phyloP scores from a whole-genome alignment of 2,113 vertebrate genomes.

The Melanotaenia duboulayi region DNA sequence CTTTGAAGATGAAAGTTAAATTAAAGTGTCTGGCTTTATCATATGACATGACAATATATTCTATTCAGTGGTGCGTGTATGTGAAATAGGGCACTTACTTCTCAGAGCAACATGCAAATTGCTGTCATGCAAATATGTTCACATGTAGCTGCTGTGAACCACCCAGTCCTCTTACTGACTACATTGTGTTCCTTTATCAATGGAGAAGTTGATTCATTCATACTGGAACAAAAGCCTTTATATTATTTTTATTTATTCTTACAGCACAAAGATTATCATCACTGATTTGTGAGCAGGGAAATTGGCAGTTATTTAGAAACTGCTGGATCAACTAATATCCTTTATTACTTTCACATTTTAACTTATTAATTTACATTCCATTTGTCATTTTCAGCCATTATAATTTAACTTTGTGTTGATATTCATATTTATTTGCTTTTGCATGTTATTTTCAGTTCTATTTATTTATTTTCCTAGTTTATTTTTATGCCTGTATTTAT shows the following conservation, averaged over 20 bases:
- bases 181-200: slow-evolving; percentile 1
- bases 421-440: too few species aligned
- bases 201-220: slow-evolving; percentile 3
- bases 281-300: background rate
- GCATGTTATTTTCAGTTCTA: too few species aligned
- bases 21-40: background rate
- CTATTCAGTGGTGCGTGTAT: background rate
- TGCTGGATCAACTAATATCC: background rate
- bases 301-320: background rate
- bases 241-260: too few species aligned
- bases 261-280: too few species aligned
- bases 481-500: too few species aligned
- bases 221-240: background rate
- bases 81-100: slow-evolving; percentile 27
- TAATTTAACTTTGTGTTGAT: too few species aligned
- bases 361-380: too few species aligned
- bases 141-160: slow-evolving; percentile 14
- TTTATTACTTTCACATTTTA: background rate
- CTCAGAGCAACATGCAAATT: slow-evolving; percentile 65
- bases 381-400: too few species aligned
- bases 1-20: background rate
- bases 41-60: background rate
- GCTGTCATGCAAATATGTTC: slow-evolving; percentile 65
- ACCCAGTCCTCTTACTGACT: background rate
- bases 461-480: too few species aligned